Evolutionary conservation across 2,888 invertebrate species (phyloP).

Genomic region (Brachyopa scutellaris): DNA sequence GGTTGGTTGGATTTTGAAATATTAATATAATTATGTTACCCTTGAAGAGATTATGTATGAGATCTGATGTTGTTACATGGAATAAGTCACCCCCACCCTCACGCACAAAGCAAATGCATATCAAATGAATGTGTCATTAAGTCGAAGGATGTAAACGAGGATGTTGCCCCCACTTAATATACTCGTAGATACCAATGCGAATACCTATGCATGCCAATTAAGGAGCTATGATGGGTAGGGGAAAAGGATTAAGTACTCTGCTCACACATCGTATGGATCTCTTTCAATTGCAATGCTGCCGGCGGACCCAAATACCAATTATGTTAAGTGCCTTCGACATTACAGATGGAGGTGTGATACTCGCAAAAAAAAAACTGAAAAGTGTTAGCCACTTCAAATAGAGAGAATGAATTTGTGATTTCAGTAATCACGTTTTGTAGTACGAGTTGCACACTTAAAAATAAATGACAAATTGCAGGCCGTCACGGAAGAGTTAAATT

Average conservation of each 20-base stretch:
- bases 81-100: no score
- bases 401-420: constrained; percentile 57
- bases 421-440: constrained; percentile 51
- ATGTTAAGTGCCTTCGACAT: constrained; percentile 53
- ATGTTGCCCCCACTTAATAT: constrained; percentile 47
- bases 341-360: constrained; percentile 48
- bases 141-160: constrained; percentile 8
- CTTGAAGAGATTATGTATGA: constrained; percentile 46
- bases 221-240: background rate
- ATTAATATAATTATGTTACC: constrained; percentile 62
- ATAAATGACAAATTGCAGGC: constrained; percentile 56
- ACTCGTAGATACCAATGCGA: background rate
- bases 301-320: constrained; percentile 53
- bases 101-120: constrained; percentile 63
- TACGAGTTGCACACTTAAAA: constrained; percentile 52
- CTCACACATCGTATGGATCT: background rate
- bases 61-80: constrained; percentile 36
- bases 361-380: constrained; percentile 41
- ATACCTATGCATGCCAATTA: constrained; percentile 30
- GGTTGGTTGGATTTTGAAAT: constrained; percentile 63
- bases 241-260: constrained; percentile 20
- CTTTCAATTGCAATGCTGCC: constrained; percentile 20
- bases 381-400: constrained; percentile 5
- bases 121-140: constrained; percentile 62
- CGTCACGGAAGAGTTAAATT: constrained; percentile 62